Percentiles rank a stretch among this genome's conserved stretches.
phyloP scores from a whole-genome alignment of 2,797 vertebrate species.

The Tympanoctomys barrerae region DNA sequence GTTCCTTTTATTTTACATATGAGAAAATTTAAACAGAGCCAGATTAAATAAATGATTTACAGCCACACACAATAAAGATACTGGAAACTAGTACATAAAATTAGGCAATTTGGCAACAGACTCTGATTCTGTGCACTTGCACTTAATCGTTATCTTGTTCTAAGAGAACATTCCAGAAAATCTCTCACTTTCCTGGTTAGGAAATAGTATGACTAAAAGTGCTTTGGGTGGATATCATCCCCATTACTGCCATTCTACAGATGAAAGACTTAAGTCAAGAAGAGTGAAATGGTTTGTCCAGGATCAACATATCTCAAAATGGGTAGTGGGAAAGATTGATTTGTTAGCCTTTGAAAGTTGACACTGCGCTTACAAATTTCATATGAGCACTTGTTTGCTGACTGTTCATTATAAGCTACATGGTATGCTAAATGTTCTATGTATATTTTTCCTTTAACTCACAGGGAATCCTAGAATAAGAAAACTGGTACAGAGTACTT shows the following conservation, averaged over 20 bases:
- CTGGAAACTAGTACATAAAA: background rate
- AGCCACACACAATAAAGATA: background rate
- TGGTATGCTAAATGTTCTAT: background rate
- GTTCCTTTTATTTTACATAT: background rate
- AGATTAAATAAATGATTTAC: background rate
- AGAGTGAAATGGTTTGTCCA: background rate
- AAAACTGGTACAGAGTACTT: background rate
- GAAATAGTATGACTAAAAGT: background rate
- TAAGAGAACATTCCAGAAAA: constrained; percentile 45
- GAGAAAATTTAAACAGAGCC: background rate
- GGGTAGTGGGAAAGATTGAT: background rate
- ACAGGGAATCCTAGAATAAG: background rate
- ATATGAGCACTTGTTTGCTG: background rate
- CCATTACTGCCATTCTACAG: background rate
- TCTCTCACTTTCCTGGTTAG: background rate
- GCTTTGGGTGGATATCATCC: background rate
- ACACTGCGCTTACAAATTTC: background rate
- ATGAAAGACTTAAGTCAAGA: background rate
- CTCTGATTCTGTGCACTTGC: background rate
- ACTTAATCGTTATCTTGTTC: background rate
- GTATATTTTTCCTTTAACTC: constrained; percentile 31
- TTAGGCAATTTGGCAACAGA: background rate
- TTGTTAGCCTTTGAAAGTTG: background rate
- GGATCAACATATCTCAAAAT: background rate
- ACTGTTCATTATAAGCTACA: background rate